Base-by-base conservation (phyloP, 2,888 invertebrate genomes). In the Caenorhabditis japonica region DNA sequence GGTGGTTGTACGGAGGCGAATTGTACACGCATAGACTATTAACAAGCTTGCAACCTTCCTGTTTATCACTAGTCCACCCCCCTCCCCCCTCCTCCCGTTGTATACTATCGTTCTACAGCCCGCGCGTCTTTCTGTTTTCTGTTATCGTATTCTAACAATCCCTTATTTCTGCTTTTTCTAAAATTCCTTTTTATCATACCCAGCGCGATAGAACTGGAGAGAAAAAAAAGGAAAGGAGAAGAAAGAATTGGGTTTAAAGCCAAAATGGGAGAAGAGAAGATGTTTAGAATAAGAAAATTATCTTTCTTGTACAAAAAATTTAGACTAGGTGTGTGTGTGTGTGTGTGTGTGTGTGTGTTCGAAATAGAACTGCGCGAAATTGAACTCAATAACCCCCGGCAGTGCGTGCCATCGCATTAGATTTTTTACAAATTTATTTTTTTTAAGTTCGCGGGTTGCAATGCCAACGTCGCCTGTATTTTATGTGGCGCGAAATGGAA, bases 1-100 rank as follows among this genome's bases (percentile, higher is more conserved):
- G 44, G 34, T 36, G 47, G 25, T 25, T 27, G 44, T 21, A n/a
- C 10, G 39, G 47, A 53, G 33, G 51, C 21, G 43, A 21, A 44
- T 49, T 30, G 55, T 51, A 56, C 58, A 60, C 39, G 62, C 71
- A 62, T 58, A 36, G 62, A 47, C 69, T 71, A 71, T 62, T 62
- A 71, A 62, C 71, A 71, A 62, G 71, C 71, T 71, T 71, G 71
- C 71, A 62, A 71, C 71, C 58, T 71, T 71, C 71, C 71, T 71
- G 71, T 62, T 71, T 71, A 62, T 61, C 61, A 66, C 66, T 51
- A 66, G 34, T 44, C 49, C 49, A 46, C 53, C 47, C 51, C 33
- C 43, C n/a, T n/a, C n/a, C n/a, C n/a, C n/a, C n/a, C n/a, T n/a
- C n/a, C n/a, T n/a, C n/a, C n/a, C 51, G 34, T 55, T 47, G 55